phyloP scores from a whole-genome alignment of 1,140 invertebrate genomes.

The Maniola jurtina region DNA sequence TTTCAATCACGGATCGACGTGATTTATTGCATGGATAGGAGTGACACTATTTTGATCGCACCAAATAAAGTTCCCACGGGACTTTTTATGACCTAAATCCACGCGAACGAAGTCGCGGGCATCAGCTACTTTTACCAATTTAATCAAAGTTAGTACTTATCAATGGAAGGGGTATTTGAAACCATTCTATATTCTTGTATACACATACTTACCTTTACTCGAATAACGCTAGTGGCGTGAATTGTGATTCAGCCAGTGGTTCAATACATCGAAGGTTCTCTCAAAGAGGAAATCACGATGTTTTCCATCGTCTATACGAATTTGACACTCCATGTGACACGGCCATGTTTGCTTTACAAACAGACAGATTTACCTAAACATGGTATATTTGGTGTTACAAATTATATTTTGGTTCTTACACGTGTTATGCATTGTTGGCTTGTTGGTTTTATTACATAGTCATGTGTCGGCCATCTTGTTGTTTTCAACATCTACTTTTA shows the following conservation, averaged over 20 bases:
- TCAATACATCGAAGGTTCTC: conserved; percentile 18
- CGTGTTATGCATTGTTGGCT: background rate
- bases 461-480: background rate
- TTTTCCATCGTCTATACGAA: conserved; percentile 27
- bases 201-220: background rate
- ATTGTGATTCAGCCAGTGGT: conserved; percentile 30
- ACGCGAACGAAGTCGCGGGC: too few species aligned
- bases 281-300: conserved; percentile 57
- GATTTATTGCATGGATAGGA: too few species aligned
- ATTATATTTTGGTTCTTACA: background rate
- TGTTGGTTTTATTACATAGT: background rate
- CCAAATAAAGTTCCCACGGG: too few species aligned
- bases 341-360: conserved; percentile 6
- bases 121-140: too few species aligned
- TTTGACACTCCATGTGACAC: conserved; percentile 33
- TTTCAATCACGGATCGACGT: too few species aligned
- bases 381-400: conserved; percentile 4
- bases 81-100: too few species aligned
- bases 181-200: background rate
- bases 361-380: conserved; percentile 4
- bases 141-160: too few species aligned
- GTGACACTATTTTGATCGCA: too few species aligned
- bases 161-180: background rate
- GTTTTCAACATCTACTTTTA: too few species aligned
- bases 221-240: conserved; percentile 22